These are phyloP conservation scores for Aelia acuminata DNA, from an alignment of 2,888 invertebrate genomes.

Conservation along the genomic window DNA sequence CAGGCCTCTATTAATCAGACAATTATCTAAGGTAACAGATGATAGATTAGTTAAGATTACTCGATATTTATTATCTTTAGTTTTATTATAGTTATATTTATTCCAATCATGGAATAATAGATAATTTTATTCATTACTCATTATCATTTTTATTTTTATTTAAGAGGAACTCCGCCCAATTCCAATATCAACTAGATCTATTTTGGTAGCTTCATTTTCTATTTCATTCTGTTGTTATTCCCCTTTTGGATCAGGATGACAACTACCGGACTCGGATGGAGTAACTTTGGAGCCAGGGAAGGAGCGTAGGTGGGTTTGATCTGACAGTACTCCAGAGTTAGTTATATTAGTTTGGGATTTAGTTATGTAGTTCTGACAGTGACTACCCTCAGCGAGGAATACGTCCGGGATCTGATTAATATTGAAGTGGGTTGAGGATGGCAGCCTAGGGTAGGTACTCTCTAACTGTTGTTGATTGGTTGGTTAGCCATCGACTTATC, in stretches of 20 bases:
- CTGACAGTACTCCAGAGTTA: background rate
- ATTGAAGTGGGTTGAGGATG: background rate
- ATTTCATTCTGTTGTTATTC: background rate
- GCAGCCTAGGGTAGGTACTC: background rate
- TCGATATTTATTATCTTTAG: too few relatives aligned
- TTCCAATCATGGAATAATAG: too few relatives aligned
- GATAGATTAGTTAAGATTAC: too few relatives aligned
- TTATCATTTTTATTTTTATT: too few relatives aligned
- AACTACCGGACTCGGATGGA: background rate
- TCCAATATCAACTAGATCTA: too few relatives aligned
- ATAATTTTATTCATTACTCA: too few relatives aligned
- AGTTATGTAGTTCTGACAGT: conserved; percentile 21
- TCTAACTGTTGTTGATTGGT: background rate
- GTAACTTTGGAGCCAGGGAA: background rate
- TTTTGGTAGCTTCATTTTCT: too few relatives aligned
- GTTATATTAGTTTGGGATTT: conserved; percentile 10
- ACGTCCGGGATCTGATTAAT: background rate
- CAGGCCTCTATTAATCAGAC: too few relatives aligned
- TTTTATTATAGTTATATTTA: too few relatives aligned
- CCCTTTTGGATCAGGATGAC: background rate
- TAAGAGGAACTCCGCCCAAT: too few relatives aligned
- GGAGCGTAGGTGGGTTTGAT: background rate
- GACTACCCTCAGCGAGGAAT: background rate
- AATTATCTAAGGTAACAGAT: too few relatives aligned
- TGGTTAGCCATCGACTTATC: background rate